Conservation (phyloP, 2,113 vertebrate species). For the Phocoena phocoena region DNA sequence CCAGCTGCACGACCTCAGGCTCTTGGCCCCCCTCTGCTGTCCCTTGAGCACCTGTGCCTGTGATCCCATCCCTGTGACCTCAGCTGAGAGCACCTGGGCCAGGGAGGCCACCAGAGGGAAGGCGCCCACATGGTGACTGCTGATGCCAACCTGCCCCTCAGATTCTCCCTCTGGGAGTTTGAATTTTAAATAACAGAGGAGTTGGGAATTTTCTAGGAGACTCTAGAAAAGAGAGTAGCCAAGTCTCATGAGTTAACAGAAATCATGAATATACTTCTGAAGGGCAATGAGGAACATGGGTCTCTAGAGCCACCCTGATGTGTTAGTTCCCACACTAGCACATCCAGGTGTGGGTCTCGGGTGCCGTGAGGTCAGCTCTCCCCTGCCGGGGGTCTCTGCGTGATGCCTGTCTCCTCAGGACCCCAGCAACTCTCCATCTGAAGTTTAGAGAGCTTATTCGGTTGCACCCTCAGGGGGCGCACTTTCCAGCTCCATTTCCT, state of each 20-base stretch:
- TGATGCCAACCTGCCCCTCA: background rate
- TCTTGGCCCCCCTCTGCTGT: background rate
- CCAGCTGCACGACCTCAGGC: background rate
- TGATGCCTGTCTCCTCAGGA: background rate
- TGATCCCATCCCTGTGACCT: too few relatives aligned
- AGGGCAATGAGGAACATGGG: background rate
- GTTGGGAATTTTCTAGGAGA: background rate
- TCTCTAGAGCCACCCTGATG: too few relatives aligned
- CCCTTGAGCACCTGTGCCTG: background rate
- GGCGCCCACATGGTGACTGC: background rate
- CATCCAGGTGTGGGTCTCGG: background rate
- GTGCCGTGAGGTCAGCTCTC: background rate
- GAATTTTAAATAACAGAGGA: background rate
- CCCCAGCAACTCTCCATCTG: background rate
- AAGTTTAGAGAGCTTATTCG: background rate
- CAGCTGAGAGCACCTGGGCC: background rate
- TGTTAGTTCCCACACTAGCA: background rate
- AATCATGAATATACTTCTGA: background rate
- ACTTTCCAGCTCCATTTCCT: background rate
- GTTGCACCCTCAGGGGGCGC: background rate
- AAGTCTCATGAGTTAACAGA: background rate
- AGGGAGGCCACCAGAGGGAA: background rate
- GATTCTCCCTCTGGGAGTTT: background rate
- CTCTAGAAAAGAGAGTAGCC: background rate
- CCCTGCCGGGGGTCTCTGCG: background rate